phyloP scores from a whole-genome alignment of 1,140 invertebrate species.

The Heterodera carotae region DNA sequence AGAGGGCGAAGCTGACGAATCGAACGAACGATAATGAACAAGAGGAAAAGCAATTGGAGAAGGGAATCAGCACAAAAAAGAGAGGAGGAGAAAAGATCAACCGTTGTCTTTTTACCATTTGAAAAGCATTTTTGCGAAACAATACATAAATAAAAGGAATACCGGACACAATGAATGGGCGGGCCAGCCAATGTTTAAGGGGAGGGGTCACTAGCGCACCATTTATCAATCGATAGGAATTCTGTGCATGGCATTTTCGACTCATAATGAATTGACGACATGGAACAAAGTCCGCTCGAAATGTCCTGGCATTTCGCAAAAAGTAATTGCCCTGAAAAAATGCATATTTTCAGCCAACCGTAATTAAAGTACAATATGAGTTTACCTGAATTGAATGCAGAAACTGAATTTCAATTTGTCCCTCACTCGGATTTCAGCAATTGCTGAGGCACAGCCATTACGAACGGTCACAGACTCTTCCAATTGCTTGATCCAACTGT shows the following conservation, averaged over 20 bases:
- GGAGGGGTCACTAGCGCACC: no score
- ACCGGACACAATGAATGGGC: neutral
- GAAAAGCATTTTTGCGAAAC: neutral
- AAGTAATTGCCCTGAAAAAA: neutral
- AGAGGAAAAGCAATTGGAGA: no score
- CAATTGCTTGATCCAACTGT: neutral
- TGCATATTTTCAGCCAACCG: no score
- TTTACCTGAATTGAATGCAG: neutral
- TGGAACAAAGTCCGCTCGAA: neutral
- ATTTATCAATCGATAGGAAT: no score
- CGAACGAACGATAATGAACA: neutral
- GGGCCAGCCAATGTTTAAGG: neutral
- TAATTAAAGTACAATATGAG: no score
- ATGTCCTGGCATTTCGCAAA: neutral
- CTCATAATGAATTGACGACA: neutral
- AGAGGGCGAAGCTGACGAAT: slow-evolving; percentile 23
- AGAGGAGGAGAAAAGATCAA: neutral
- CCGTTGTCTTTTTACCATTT: neutral
- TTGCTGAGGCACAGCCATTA: neutral
- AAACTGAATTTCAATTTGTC: neutral
- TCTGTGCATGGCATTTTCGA: neutral
- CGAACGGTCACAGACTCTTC: neutral
- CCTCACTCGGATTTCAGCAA: neutral
- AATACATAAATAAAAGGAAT: neutral
- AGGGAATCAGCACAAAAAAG: no score